Conservation (phyloP, 2,113 vertebrate genomes). For the Seriola aureovittata region DNA sequence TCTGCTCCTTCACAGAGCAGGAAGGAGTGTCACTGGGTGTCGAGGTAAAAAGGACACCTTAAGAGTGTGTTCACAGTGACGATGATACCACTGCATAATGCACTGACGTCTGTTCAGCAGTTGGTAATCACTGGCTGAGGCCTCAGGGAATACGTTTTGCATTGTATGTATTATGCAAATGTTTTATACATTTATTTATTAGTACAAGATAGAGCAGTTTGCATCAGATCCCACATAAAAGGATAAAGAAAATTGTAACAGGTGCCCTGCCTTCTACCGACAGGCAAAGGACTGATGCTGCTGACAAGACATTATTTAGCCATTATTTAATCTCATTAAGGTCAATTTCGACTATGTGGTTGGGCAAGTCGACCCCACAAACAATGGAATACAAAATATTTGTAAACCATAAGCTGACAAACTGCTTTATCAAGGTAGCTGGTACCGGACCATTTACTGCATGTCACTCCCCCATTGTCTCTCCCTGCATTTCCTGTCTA, state of each 20-base stretch:
- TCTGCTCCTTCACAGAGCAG: constrained; percentile 17
- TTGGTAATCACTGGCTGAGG: constrained; percentile 61
- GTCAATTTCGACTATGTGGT: no score
- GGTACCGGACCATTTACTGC: not conserved
- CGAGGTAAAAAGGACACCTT: constrained; percentile 69
- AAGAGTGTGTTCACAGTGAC: constrained; percentile 34
- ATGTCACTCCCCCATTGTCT: no score
- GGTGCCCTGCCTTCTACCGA: constrained; percentile 3
- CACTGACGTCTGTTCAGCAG: constrained; percentile 64
- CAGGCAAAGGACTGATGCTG: constrained; percentile 11
- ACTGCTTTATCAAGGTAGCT: not conserved
- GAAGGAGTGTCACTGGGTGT: constrained; percentile 18
- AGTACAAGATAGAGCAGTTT: constrained; percentile 59
- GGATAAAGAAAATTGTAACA: not conserved
- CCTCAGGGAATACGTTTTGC: constrained; percentile 67
- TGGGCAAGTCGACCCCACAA: not conserved
- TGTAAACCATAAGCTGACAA: not conserved
- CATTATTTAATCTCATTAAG: not conserved
- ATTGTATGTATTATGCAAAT: constrained; percentile 75
- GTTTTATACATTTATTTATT: constrained; percentile 69
- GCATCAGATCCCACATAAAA: constrained; percentile 28
- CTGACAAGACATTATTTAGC: constrained; percentile 35
- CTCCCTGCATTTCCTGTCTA: no score
- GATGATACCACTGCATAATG: constrained; percentile 68
- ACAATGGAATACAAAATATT: not conserved